phyloP scores from a whole-genome alignment of 2,888 invertebrate species.

The Eudasyphora cyanicolor region DNA sequence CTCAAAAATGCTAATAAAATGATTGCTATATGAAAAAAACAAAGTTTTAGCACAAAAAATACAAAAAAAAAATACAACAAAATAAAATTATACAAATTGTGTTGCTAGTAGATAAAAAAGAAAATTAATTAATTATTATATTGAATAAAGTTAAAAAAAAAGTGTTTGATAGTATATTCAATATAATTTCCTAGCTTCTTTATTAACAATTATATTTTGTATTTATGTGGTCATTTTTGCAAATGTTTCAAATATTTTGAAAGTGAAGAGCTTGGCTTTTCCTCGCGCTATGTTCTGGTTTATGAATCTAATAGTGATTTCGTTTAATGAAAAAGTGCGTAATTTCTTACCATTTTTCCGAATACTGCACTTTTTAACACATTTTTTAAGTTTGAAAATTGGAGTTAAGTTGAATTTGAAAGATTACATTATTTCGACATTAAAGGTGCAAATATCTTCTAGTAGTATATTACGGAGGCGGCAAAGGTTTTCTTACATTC shows the following conservation, averaged over 20 bases:
- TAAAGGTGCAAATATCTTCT: too few species aligned
- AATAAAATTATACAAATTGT: conserved; percentile 33
- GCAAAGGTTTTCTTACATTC: too few species aligned
- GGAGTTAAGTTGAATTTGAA: too few species aligned
- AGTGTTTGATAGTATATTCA: neutral
- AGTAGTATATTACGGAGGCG: too few species aligned
- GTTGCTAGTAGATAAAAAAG: conserved; percentile 57
- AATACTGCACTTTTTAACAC: too few species aligned
- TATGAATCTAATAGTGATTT: too few species aligned
- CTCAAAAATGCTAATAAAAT: conserved; percentile 10
- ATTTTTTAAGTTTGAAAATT: too few species aligned
- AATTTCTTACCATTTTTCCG: too few species aligned
- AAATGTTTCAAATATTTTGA: conserved; percentile 12
- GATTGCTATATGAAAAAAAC: conserved; percentile 1
- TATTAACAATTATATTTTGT: neutral
- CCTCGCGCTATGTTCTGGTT: too few species aligned
- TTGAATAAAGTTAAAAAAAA: neutral
- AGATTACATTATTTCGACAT: too few species aligned
- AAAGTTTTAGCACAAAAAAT: conserved; percentile 57
- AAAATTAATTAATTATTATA: conserved; percentile 3
- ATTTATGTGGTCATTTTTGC: neutral
- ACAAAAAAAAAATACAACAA: conserved; percentile 5
- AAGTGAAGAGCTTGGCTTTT: too few species aligned
- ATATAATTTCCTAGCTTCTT: neutral
- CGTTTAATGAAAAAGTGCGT: too few species aligned